Evolutionary conservation across 2,888 invertebrate genomes (phyloP), one percentile per base, ranked within the genome.

Genomic region (Trachelus tabidus): DNA sequence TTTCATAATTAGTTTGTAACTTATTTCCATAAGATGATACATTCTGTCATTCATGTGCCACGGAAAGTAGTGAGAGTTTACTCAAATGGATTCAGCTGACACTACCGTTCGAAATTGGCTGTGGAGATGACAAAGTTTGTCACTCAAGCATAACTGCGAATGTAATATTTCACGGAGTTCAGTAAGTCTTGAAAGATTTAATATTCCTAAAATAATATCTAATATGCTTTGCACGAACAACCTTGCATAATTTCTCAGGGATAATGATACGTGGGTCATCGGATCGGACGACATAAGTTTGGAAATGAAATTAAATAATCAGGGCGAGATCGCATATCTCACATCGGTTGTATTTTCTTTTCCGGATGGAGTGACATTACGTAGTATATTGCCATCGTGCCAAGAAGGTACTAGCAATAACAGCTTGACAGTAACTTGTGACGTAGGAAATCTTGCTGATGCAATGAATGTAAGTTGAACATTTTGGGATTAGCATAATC

Each of bases 251-350:
- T 73, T 73, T 40, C 33, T 40, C 68, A 85, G 83, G 23, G 77
- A 82, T 30, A 81, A 86, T 73, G 75, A 85, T 68, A 82, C 83
- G 1, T 90, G 89, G 90, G 75, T 86, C 12, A 87, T 89, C 31
- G 90, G 90, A 34, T 89, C 90, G 6, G 82, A 82, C 6, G 86
- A 89, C 75, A 79, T 90, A 37, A 85, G 78, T 35, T 81, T 89
- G 15, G 83, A 83, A 78, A 68, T 84, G 0, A 68, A 23, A 40
- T 79, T 90, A 34, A 75, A 77, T n/a, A 90, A 90, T 79, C 40
- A 77, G 1, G 86, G 81, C 23, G 90, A 90, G 78, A 87, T 88
- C 1, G 88, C 90, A 1, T 89, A 90, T 79, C 78, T 83, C 9
- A 85, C 86, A 1, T 83, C 79, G 4, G 77, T 86, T 0, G 84